A percentile compares a stretch with the other conserved stretches of the same genome.
Evolutionary conservation across 2,797 vertebrate species (phyloP).

Genomic region (Enteromius fasciolatus): DNA sequence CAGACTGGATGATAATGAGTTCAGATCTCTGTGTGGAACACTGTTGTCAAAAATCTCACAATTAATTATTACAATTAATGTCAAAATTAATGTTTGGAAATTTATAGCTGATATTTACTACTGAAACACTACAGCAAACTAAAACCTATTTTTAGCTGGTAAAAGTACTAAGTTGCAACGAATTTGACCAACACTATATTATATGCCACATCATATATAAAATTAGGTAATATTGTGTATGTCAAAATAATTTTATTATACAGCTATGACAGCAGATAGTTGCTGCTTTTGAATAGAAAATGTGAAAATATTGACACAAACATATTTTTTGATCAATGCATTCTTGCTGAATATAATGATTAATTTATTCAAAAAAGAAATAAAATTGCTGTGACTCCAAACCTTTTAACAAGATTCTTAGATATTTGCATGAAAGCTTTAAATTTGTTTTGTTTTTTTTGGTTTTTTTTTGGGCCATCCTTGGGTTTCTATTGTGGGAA

Average conservation of each 20-base stretch:
- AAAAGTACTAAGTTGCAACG: neutral
- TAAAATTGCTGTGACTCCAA: neutral
- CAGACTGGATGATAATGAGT: neutral
- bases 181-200: neutral
- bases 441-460: neutral
- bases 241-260: neutral
- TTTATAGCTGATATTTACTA: neutral
- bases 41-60: neutral
- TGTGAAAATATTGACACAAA: neutral
- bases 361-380: neutral
- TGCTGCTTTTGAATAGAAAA: neutral
- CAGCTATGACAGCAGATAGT: neutral
- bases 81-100: neutral
- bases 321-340: neutral
- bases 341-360: neutral
- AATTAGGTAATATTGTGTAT: neutral
- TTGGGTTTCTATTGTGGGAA: slow-evolving; percentile 22
- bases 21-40: neutral
- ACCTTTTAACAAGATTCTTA: neutral
- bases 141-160: neutral
- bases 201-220: neutral
- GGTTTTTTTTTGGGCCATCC: neutral
- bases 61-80: neutral
- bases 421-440: neutral
- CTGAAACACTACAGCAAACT: neutral